Evolutionary conservation across 2,888 invertebrate genomes (phyloP).

Genomic region (Catocala nupta): DNA sequence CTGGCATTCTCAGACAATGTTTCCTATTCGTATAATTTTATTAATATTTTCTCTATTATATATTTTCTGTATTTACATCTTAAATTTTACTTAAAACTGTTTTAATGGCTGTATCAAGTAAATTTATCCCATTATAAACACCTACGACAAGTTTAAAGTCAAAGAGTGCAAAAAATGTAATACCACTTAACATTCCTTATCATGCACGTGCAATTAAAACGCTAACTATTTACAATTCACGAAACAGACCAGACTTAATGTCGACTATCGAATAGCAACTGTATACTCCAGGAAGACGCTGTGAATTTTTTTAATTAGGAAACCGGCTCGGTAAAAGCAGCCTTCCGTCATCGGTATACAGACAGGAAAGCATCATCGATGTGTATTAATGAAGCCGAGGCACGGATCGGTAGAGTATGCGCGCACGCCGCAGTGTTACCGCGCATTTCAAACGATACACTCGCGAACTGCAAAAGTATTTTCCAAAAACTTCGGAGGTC

Average conservation of each 20-base stretch:
- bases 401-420: slow-evolving; percentile 71
- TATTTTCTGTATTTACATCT: too few relatives aligned
- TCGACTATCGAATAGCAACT: slow-evolving; percentile 38
- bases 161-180: slow-evolving; percentile 16
- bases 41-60: too few relatives aligned
- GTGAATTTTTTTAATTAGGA: slow-evolving; percentile 82
- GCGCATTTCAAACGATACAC: slow-evolving; percentile 75
- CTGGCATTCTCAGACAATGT: too few relatives aligned
- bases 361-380: slow-evolving; percentile 83
- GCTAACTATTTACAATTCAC: slow-evolving; percentile 42
- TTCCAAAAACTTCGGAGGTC: slow-evolving; percentile 64
- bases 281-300: slow-evolving; percentile 47
- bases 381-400: slow-evolving; percentile 80
- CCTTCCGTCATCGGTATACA: slow-evolving; percentile 79
- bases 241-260: slow-evolving; percentile 40
- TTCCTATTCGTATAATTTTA: too few relatives aligned
- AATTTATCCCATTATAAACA: background rate
- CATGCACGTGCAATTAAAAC: slow-evolving; percentile 42
- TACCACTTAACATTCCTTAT: slow-evolving; percentile 27
- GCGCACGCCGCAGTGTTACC: slow-evolving; percentile 76
- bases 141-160: slow-evolving; percentile 12
- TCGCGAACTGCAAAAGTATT: slow-evolving; percentile 64
- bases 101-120: background rate
- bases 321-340: slow-evolving; percentile 82
- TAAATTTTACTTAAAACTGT: too few relatives aligned